Conservation (phyloP, 2,888 invertebrate genomes). For the Neoscelio sp. region DNA sequence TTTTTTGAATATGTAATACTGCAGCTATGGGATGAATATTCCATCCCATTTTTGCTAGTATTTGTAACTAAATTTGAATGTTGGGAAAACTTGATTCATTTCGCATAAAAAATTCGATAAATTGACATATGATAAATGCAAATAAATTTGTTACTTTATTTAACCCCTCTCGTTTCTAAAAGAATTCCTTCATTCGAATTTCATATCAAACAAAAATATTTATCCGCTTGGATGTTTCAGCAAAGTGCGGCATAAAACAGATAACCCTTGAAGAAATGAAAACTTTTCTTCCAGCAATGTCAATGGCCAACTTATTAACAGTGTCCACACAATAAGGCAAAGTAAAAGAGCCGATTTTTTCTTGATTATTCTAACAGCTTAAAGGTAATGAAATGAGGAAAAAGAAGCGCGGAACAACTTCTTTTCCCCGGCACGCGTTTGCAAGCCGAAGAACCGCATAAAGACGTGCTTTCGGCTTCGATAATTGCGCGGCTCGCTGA, state of each 20-base stretch:
- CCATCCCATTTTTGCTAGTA: background rate
- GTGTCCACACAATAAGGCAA: conserved; percentile 10
- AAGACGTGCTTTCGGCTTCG: conserved; percentile 67
- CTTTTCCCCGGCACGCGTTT: conserved; percentile 63
- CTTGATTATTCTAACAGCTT: conserved; percentile 41
- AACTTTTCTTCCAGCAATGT: no score
- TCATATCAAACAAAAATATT: background rate
- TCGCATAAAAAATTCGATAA: background rate
- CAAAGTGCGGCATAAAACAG: no score
- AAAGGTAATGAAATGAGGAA: conserved; percentile 23
- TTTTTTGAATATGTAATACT: conserved; percentile 11
- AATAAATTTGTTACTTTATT: no score
- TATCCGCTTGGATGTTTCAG: no score
- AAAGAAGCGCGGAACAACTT: conserved; percentile 31
- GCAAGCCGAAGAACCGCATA: conserved; percentile 56
- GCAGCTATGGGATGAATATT: background rate
- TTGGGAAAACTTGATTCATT: background rate
- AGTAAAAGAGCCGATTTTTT: conserved; percentile 47
- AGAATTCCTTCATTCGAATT: no score
- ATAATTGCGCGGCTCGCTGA: conserved; percentile 66
- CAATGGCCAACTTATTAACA: conserved; percentile 9
- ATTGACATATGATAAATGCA: no score
- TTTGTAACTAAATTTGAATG: background rate
- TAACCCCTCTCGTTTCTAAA: no score
- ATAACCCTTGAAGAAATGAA: no score